Evolutionary conservation across 2,888 invertebrate species (phyloP).

Genomic region (Apamea anceps): DNA sequence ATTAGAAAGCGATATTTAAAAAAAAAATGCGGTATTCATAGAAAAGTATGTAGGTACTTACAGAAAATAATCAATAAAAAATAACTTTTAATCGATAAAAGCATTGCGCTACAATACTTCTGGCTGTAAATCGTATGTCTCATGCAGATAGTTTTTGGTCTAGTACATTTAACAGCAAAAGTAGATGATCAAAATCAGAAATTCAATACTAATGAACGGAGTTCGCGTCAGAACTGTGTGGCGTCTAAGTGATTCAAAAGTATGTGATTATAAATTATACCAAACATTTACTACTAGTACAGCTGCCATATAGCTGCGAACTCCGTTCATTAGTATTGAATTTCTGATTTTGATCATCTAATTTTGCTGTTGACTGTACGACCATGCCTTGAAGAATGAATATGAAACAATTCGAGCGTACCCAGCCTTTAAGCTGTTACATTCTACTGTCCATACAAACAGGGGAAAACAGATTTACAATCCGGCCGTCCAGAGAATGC

Average conservation of each 20-base stretch:
- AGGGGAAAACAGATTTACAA: neutral
- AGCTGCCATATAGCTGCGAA: too few relatives aligned
- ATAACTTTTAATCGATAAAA: neutral
- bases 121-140: neutral
- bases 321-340: too few relatives aligned
- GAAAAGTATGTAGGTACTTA: neutral
- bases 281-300: too few relatives aligned
- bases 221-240: too few relatives aligned
- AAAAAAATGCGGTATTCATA: neutral
- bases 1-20: neutral
- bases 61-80: neutral
- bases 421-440: neutral
- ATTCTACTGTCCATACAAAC: neutral
- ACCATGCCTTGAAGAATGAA: neutral
- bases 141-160: neutral
- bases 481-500: too few relatives aligned
- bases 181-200: too few relatives aligned
- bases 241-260: too few relatives aligned
- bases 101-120: neutral
- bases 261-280: too few relatives aligned
- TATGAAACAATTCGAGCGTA: neutral
- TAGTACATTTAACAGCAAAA: too few relatives aligned
- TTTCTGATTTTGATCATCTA: too few relatives aligned
- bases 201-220: too few relatives aligned
- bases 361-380: too few relatives aligned